Evolutionary conservation across 2,888 invertebrate species (phyloP), one percentile per base, ranked within the genome.

Genomic region (Teinopalpus imperialis): DNA sequence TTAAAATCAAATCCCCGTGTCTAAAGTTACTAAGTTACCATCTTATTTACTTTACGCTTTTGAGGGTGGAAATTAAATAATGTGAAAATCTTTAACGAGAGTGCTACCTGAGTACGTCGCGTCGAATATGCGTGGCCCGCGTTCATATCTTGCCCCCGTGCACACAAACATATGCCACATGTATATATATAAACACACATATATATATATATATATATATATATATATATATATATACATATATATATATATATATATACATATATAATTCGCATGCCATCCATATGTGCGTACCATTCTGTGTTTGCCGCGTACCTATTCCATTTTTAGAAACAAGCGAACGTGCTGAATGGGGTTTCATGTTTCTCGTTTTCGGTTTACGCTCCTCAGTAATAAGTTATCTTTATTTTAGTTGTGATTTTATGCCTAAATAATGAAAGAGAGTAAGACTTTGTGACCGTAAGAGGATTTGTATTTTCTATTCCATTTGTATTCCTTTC

Each of bases 231-330:
- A n/a, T n/a, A n/a, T n/a, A n/a, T n/a, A n/a, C n/a, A n/a, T n/a
- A n/a, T n/a, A n/a, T n/a, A n/a, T n/a, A n/a, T n/a, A n/a, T n/a
- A n/a, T n/a, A n/a, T n/a, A n/a, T n/a, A n/a, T n/a, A n/a, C n/a
- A n/a, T n/a, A n/a, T 20, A 18, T 9, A 32, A 42, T 34, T 26
- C 26, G 26, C 26, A 32, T 42, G 24, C 12, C 8, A 26, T 21
- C 31, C 14, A n/a, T 21, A 36, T 24, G 18, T 39, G 39, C 21
- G 29, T 29, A 18, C 32, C 31, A 18, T 10, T 6, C 32, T 5
- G 16, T 31, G 31, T 14, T 27, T n/a, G n/a, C n/a, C n/a, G 30
- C 14, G 30, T 30, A 30, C 31, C 14, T 40, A 7, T 31, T 31
- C 14, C 31, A 23, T 16, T 41, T 41, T 24, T 14, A 24, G 9